Base-by-base conservation (phyloP, 2,888 invertebrate species). In the Amphipyra berbera region DNA sequence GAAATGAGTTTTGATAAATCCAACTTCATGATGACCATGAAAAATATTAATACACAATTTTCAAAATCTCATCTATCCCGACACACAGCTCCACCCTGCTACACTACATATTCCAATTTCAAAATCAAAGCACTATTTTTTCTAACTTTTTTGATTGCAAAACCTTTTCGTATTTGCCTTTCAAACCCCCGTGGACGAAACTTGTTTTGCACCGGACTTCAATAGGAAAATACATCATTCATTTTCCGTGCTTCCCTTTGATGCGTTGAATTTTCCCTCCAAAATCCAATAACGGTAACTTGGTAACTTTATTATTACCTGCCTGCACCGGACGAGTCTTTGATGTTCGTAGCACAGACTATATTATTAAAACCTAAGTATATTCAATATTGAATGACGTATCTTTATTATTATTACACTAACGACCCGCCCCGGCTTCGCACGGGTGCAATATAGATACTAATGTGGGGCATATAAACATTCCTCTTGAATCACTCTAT, bases 221-320 rank as follows among this genome's bases (percentile, higher is more conserved):
- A 1, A 52, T 10, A 15, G 37, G 27, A 37, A 50, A 57, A 54
- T 46, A 40, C 30, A 30, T 40, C 35, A 47, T 40, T 35, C 9
- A 42, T 57, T 56, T n/a, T 53, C 7, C 13, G 10, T 37, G 8
- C 5, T 46, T 2, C 37, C 35, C 47, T 64, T 65, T 61, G 56
- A 66, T 8, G 49, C 50, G 57, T 62, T 13, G 15, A 52, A 53
- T 48, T 50, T 74, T 63, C 38, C 40, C 12, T 40, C 9, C 46
- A 61, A 55, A 63, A 76, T 58, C 49, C 59, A 70, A 76, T 73
- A 73, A 55, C 50, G 47, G 38, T 46, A 27, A 38, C 37, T 49
- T 10, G 7, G 7, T 38, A 48, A 54, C 38, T 68, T 62, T 46
- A 52, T 59, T 45, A 52, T 52, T 52, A n/a, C 15, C 14, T 58